Base-by-base conservation (phyloP, 2,797 vertebrate genomes). In the Falco cherrug region DNA sequence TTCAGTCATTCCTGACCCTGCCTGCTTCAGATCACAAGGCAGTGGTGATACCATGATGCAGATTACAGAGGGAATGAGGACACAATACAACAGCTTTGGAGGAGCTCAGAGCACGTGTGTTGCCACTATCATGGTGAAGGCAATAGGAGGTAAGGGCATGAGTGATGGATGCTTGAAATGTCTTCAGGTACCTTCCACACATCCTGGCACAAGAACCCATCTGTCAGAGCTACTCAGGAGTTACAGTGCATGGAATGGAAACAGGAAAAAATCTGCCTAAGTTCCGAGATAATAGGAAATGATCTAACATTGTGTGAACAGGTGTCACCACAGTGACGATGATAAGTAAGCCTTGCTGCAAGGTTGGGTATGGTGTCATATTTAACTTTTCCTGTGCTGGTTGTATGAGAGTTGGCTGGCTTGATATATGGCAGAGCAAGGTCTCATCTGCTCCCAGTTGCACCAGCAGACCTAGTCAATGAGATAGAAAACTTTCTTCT, bases 251-350 rank as follows among this genome's bases (percentile, higher is more conserved):
- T 26, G 54, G 54, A 78, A 67, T 10, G 15, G 31, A 81, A 94
- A 81, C 4, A 4, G 25, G 13, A 78, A 14, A 4, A 74, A 81
- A 43, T 61, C 50, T 53, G 5, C 18, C 41, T 18, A 39, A 54
- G 6, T 35, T 70, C 15, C 0, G 6, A 78, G 43, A 9, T 67
- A 59, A 22, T 1, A 47, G 9, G 29, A 85, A 71, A 50, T 17
- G 13, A n/a, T 75, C 31, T 70, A 11, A 25, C 68, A 22, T 3
- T 83, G 31, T 57, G 16, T 41, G 61, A 73, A 21, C 35, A 76
- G 15, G 13, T 25, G 8, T 64, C 74, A 61, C 22, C 17, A 6
- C 15, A 70, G 22, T n/a, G n/a, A 26, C 33, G 0, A 0, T 29
- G 14, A 33, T 17, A 65, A 61, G 17, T 20, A 59, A 81, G 15